A percentile compares a stretch with the other conserved stretches of the same genome.
phyloP scores from a whole-genome alignment of 2,888 invertebrate genomes.

The Hirtodrosophila duncani region DNA sequence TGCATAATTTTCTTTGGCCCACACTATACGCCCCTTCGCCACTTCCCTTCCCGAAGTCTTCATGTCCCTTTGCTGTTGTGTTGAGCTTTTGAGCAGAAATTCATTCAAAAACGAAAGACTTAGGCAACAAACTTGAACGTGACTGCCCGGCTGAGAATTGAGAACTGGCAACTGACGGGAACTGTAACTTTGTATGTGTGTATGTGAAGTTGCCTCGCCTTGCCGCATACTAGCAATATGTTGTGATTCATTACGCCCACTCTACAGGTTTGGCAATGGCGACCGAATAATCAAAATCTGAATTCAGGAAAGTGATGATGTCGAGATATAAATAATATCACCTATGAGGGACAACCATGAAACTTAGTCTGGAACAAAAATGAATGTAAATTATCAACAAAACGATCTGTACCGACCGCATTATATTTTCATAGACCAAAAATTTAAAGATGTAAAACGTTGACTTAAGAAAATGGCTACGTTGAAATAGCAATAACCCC shows the following conservation, averaged over 20 bases:
- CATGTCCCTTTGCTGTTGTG: background rate
- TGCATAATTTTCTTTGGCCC: conserved; percentile 55
- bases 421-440: no score
- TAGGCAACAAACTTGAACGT: conserved; percentile 64
- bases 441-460: no score
- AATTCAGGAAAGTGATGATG: conserved; percentile 18
- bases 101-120: conserved; percentile 70
- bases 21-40: conserved; percentile 31
- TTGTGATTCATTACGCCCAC: conserved; percentile 65
- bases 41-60: conserved; percentile 4
- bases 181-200: conserved; percentile 19
- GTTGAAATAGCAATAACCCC: no score
- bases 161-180: conserved; percentile 10
- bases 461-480: no score
- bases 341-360: no score
- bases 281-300: conserved; percentile 39
- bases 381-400: no score
- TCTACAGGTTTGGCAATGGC: conserved; percentile 6
- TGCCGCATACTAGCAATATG: no score
- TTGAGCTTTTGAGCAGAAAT: conserved; percentile 48
- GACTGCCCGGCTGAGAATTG: conserved; percentile 24
- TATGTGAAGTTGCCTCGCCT: conserved; percentile 30
- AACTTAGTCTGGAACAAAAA: no score
- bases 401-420: no score
- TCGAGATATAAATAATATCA: no score